Base-by-base conservation (phyloP, 1,140 invertebrate species). In the Brevipalpus yothersi region DNA sequence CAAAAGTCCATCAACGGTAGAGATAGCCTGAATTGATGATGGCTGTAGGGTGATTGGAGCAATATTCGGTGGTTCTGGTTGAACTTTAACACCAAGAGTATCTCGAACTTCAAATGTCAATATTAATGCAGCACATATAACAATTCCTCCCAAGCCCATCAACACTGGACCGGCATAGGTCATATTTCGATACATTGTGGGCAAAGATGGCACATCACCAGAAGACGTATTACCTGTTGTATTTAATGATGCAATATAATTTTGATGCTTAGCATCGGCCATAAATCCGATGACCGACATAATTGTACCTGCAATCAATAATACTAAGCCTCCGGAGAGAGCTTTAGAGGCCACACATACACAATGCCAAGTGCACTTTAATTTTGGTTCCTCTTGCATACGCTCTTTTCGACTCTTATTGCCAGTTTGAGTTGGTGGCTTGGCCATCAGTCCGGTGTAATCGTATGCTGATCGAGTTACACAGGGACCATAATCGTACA, bases 81-180 rank as follows among this genome's bases (percentile, higher is more conserved):
- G 60, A 12, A 63, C 64, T 55, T 63, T 64, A 0, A 63, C 55
- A 41, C 60, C 61, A 0, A 63, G 39, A 8, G 62, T 56, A 41
- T 66, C 66, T 23, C 62, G 62, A 7, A 62, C 84, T 68, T 90
- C 86, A 66, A 90, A 91, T 0, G 86, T 90, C 84, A 91, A 87
- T n/a, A 92, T 87, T 65, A 49, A 43, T 0, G 86, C 85, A 8
- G 87, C 86, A 1, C 91, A 86, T 5, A 92, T 84, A 59, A 90
- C 87, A 67, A 92, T 76, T 83, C 84, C 86, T 74, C 87, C 87
- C 43, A 90, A 80, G 42, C 86, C 87, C 87, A 91, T 90, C 31
- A 91, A 82, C 61, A 89, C 87, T 10, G 87, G 87, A 10, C 86
- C 87, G 3, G 85, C 86, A 66, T 89, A 90, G 0, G 86, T 87